Conservation (phyloP, 2,888 invertebrate species). For the Epinotia nisella region DNA sequence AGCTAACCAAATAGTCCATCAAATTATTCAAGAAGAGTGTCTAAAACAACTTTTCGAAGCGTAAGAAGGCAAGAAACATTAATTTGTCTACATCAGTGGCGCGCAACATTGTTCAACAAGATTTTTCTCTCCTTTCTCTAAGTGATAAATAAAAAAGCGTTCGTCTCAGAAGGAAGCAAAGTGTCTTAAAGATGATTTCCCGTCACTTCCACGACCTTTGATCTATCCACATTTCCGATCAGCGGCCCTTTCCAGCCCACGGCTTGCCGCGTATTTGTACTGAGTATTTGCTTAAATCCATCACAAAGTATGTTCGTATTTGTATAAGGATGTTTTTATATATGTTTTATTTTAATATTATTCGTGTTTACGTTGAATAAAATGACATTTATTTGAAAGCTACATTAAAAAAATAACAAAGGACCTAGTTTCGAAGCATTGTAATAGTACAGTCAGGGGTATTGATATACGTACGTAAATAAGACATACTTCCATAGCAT, state of each 20-base stretch:
- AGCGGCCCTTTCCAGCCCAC: slow-evolving; percentile 7
- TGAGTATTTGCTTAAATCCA: slow-evolving; percentile 4
- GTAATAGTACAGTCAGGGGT: too few relatives aligned
- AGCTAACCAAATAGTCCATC: not conserved
- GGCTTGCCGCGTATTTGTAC: slow-evolving; percentile 13
- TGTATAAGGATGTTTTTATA: not conserved
- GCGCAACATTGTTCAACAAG: slow-evolving; percentile 24
- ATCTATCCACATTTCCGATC: slow-evolving; percentile 23
- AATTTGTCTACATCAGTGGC: slow-evolving; percentile 18
- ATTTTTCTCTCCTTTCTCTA: slow-evolving; percentile 19
- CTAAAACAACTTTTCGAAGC: not conserved
- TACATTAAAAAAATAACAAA: too few relatives aligned
- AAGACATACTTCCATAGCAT: too few relatives aligned
- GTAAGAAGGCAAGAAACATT: not conserved
- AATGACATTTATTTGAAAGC: too few relatives aligned
- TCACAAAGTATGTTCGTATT: not conserved
- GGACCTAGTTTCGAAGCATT: too few relatives aligned
- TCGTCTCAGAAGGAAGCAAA: not conserved
- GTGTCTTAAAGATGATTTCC: slow-evolving; percentile 23
- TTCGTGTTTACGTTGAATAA: not conserved
- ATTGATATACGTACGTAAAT: too few relatives aligned
- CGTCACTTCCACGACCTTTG: slow-evolving; percentile 10
- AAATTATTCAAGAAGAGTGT: not conserved
- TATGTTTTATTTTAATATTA: not conserved
- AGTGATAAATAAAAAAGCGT: slow-evolving; percentile 31